Evolutionary conservation across 2,113 vertebrate species (phyloP), one percentile per base, ranked within the genome.

Genomic region (Alethe castanea): DNA sequence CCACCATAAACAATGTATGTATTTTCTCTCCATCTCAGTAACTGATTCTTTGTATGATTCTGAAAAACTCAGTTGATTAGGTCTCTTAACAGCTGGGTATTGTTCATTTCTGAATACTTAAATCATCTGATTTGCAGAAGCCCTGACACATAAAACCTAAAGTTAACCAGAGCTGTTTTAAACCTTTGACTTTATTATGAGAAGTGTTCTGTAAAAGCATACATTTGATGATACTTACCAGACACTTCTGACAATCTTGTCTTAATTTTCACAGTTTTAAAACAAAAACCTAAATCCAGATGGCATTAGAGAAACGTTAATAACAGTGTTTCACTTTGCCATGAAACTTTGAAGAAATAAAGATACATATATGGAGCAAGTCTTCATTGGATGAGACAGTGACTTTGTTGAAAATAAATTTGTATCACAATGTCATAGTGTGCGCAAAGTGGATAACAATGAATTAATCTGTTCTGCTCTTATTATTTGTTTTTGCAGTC

Each of bases 321-420:
- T 69, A 67, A 24, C 19, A 36, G 8, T 25, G 17, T 76, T 90
- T 76, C 19, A 23, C 25, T 80, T 92, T 77, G 17, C 48, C 12
- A 6, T 48, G 53, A 80, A 90, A 61, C 31, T 57, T 11, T 48
- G 29, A 86, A 80, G 57, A 64, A 79, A 67, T 9, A 61, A 19
- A 71, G 61, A 64, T 5, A 36, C 0, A 0, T 40, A 0, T 40
- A 22, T 33, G 16, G 14, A 76, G 6, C 28, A 60, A 64, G 6
- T 40, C 9, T 45, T 78, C 18, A 45, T 7, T 70, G 24, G 20
- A 40, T 45, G 50, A 74, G 35, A 33, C 20, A 48, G 13, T 25
- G 33, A 26, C 9, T 38, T 62, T 35, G 48, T 18, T 14, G 28
- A 65, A 65, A 91, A 50, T 5, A 42, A 24, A 25, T 44, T 14